Evolutionary conservation across 2,113 vertebrate species (phyloP).

Genomic region (Lathamus discolor): DNA sequence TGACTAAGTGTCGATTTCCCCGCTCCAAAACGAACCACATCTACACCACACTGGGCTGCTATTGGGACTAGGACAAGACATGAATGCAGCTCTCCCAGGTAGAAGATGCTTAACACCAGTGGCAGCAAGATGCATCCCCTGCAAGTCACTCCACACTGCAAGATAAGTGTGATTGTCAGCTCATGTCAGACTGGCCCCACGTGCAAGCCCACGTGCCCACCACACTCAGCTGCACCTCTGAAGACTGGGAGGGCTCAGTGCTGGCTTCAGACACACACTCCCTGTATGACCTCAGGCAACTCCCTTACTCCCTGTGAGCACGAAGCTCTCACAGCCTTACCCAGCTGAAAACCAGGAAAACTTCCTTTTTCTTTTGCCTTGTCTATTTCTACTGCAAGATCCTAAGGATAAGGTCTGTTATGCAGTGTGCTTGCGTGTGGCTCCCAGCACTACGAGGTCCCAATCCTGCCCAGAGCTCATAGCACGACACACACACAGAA

Average conservation of each 20-base stretch:
- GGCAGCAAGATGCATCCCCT: neutral
- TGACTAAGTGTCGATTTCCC: neutral
- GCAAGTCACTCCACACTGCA: neutral
- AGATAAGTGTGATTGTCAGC: neutral
- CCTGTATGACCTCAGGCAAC: neutral
- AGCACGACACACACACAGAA: neutral
- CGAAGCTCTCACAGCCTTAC: neutral
- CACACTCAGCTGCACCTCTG: neutral
- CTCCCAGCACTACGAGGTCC: neutral
- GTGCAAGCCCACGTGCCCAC: neutral
- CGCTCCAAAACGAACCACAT: neutral
- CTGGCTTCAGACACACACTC: neutral
- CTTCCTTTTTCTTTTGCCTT: neutral
- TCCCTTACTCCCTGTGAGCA: neutral
- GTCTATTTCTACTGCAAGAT: neutral
- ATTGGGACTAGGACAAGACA: neutral
- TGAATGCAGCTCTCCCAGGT: neutral
- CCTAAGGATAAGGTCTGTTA: neutral
- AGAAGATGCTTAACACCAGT: neutral
- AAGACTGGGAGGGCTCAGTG: neutral
- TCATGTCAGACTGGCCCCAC: neutral
- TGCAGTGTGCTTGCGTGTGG: neutral
- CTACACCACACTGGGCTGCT: accelerated
- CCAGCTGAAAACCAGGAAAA: neutral
- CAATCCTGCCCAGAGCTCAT: neutral